These are phyloP conservation scores for Ammodramus savannarum DNA, from an alignment of 2,113 vertebrate species.

Conservation along the genomic window DNA sequence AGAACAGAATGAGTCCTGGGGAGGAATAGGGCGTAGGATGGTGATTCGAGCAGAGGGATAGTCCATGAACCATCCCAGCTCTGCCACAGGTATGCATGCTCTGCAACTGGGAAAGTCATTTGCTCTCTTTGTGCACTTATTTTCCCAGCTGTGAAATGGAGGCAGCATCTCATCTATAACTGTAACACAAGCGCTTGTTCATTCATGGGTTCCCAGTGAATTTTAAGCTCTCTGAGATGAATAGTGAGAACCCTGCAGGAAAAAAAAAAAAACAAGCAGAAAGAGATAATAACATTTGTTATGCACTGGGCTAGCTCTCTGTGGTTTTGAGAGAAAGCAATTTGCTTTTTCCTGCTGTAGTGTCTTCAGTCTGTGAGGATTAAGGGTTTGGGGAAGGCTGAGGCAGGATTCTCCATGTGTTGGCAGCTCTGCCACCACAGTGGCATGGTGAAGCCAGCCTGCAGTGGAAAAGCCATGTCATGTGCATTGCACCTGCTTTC, in stretches of 20 bases:
- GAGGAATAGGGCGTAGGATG: not conserved
- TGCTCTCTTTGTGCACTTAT: not conserved
- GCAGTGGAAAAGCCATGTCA: no score
- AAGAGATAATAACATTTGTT: not conserved
- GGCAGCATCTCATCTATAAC: not conserved
- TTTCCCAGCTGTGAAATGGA: not conserved
- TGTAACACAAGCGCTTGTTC: not conserved
- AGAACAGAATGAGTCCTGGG: not conserved
- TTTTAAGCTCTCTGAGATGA: not conserved
- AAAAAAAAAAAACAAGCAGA: not conserved
- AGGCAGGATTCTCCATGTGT: not conserved
- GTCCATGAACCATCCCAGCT: not conserved
- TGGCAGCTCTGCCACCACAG: not conserved
- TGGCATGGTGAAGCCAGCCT: not conserved
- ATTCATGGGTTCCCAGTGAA: not conserved
- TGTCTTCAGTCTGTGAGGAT: not conserved
- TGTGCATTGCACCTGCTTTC: no score
- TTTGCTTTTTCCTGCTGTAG: not conserved
- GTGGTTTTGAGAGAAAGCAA: not conserved
- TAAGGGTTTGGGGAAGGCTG: not conserved
- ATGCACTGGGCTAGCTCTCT: not conserved
- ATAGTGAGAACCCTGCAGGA: not conserved
- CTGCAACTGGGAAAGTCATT: not conserved
- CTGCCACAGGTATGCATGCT: not conserved
- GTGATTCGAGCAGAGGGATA: not conserved